Evolutionary conservation across 2,797 vertebrate species (phyloP).

Genomic region (Melanotaenia boesemani): DNA sequence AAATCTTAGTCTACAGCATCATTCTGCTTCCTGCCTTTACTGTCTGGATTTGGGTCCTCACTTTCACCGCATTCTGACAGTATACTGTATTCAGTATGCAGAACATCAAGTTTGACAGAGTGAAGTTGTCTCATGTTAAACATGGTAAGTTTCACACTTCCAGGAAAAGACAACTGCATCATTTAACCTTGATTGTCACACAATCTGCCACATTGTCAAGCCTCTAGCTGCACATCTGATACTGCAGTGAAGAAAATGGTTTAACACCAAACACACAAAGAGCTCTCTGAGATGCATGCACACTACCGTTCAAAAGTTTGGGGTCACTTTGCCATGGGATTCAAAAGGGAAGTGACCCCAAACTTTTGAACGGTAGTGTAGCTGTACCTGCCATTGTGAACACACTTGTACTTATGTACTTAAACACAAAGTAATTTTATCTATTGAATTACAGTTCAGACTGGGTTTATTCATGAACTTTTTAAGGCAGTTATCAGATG

Average conservation of each 20-base stretch:
- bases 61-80: too few species aligned
- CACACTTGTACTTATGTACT: background rate
- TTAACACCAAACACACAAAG: background rate
- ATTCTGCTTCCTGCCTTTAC: too few species aligned
- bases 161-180: background rate
- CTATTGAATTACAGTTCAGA: background rate
- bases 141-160: background rate
- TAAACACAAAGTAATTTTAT: background rate
- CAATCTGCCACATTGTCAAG: background rate
- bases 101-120: background rate
- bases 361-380: too few species aligned
- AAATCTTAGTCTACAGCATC: too few species aligned
- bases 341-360: too few species aligned
- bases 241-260: background rate
- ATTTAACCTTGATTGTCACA: background rate
- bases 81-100: background rate
- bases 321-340: too few species aligned
- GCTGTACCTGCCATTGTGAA: background rate
- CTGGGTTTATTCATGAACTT: background rate
- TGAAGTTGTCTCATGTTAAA: background rate
- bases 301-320: too few species aligned
- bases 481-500: constrained; percentile 3
- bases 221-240: background rate
- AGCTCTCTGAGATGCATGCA: background rate
- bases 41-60: too few species aligned